Evolutionary conservation across 2,113 vertebrate genomes (phyloP).

Genomic region (Galbula dea): DNA sequence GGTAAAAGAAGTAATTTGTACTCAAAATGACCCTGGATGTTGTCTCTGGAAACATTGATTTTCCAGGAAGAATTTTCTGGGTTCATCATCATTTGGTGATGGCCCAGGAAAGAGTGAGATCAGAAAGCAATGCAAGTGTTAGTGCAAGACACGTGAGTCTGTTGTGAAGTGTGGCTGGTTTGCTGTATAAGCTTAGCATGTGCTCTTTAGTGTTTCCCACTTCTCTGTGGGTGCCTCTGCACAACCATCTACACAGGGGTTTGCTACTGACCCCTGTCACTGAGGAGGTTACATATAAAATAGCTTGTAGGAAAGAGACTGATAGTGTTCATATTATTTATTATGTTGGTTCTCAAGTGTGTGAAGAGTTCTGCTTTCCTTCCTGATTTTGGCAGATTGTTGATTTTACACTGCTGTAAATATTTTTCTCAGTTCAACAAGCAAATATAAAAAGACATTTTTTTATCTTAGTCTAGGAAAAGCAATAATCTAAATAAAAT

Average conservation of each 20-base stretch:
- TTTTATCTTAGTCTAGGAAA: neutral
- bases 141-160: accelerated
- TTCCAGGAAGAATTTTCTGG: neutral
- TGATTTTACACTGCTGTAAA: neutral
- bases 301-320: neutral
- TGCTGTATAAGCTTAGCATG: neutral
- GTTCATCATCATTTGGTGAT: neutral
- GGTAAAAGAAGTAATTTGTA: neutral
- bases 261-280: neutral
- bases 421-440: neutral
- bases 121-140: neutral
- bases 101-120: neutral
- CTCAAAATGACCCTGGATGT: neutral
- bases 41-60: neutral
- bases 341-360: neutral
- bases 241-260: accelerated
- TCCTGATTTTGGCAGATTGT: neutral
- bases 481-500: neutral
- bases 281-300: neutral
- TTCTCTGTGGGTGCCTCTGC: neutral
- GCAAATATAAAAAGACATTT: neutral
- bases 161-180: neutral
- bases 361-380: neutral
- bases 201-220: neutral
- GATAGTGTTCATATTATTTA: neutral